Percentiles rank a stretch among this genome's conserved stretches.
Conservation (phyloP, 1,140 invertebrate genomes). For the Octopus sinensis region DNA sequence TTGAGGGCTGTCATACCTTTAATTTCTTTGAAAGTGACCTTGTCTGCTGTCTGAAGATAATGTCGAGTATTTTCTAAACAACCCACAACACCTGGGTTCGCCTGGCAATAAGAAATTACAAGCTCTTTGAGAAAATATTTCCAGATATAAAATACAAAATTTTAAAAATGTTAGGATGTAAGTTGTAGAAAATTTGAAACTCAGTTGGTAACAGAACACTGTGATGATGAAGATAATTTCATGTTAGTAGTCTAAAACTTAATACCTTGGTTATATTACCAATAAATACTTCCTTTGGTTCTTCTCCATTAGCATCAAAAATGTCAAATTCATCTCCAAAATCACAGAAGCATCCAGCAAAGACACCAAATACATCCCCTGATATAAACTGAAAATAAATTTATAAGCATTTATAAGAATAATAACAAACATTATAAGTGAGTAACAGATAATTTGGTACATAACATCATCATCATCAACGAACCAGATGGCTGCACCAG, state of each 20-base stretch:
- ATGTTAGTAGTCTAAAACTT: no score
- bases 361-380: conserved; percentile 56
- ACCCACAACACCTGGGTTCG: conserved; percentile 52
- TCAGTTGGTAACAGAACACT: no score
- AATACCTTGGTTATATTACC: conserved; percentile 50
- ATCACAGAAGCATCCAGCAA: conserved; percentile 52
- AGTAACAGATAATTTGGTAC: neutral
- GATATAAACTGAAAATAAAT: conserved; percentile 49
- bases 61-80: conserved; percentile 48
- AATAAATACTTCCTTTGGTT: conserved; percentile 53
- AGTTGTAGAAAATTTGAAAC: no score
- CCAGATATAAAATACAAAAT: no score
- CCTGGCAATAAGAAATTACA: conserved; percentile 31
- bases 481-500: no score
- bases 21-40: conserved; percentile 55
- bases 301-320: conserved; percentile 54
- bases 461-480: neutral
- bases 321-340: conserved; percentile 57
- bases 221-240: neutral
- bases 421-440: neutral
- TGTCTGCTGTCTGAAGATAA: conserved; percentile 52
- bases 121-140: no score
- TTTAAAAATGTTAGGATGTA: no score
- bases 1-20: conserved; percentile 54
- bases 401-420: no score